phyloP scores from a whole-genome alignment of 2,888 invertebrate species.

The Bibio marci region DNA sequence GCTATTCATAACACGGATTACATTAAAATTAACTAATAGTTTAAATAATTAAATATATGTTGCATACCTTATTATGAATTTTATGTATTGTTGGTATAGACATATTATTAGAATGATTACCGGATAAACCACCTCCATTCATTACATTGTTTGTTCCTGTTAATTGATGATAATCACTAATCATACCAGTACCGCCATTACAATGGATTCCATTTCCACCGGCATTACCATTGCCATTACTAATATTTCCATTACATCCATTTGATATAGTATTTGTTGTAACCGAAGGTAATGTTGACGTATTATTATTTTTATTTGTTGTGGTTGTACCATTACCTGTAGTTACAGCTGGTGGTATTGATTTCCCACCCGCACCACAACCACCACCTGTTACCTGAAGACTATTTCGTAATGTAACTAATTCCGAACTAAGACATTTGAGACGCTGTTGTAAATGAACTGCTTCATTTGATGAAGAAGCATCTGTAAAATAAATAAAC shows the following conservation, averaged over 20 bases:
- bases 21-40: too few relatives aligned
- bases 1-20: too few relatives aligned
- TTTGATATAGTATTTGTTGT: constrained; percentile 8
- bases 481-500: constrained; percentile 45
- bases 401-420: constrained; percentile 79
- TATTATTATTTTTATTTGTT: constrained; percentile 7
- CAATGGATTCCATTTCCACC: not conserved
- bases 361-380: constrained; percentile 17
- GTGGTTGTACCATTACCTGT: constrained; percentile 16
- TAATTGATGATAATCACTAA: too few relatives aligned
- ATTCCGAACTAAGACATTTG: constrained; percentile 76
- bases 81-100: too few relatives aligned
- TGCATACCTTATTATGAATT: too few relatives aligned
- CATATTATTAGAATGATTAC: too few relatives aligned
- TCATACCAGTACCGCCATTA: too few relatives aligned
- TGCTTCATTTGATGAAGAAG: constrained; percentile 86
- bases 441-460: constrained; percentile 83
- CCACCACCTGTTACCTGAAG: constrained; percentile 56
- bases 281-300: too few relatives aligned
- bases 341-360: constrained; percentile 18
- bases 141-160: too few relatives aligned
- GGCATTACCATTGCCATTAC: constrained; percentile 3
- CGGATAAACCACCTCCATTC: too few relatives aligned
- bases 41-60: too few relatives aligned
- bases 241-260: constrained; percentile 16